A percentile compares a stretch with the other conserved stretches of the same genome.
These are phyloP conservation scores for Spisula solida DNA, from an alignment of 2,888 invertebrate genomes.

Conservation along the genomic window DNA sequence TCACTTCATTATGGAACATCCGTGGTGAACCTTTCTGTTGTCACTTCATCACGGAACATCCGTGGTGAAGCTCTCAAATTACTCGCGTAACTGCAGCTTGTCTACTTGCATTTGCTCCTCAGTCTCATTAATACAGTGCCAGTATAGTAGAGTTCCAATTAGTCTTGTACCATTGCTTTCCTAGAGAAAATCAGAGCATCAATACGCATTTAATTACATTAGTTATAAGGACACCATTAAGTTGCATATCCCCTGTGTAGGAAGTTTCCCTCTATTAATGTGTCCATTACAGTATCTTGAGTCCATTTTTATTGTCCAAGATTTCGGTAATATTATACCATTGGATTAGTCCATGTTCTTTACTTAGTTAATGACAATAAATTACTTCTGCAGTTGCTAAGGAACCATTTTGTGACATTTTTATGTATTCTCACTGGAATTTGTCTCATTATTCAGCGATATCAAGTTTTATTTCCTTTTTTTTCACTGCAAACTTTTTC, in stretches of 20 bases:
- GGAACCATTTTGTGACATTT: conserved; percentile 20
- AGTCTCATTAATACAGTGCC: not conserved
- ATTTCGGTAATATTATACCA: conserved; percentile 32
- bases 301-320: conserved; percentile 33
- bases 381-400: not conserved
- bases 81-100: not conserved
- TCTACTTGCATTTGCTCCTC: not conserved
- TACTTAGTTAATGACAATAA: conserved; percentile 20
- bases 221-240: conserved; percentile 22
- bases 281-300: conserved; percentile 21
- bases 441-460: not conserved
- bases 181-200: not conserved
- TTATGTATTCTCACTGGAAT: conserved; percentile 16
- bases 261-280: conserved; percentile 24
- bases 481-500: not conserved
- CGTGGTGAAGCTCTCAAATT: conserved; percentile 3
- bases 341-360: not conserved
- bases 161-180: conserved; percentile 3
- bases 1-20: too few species aligned
- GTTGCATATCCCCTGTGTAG: not conserved
- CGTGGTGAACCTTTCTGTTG: too few species aligned
- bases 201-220: conserved; percentile 21
- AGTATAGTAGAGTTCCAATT: conserved; percentile 5
- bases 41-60: not conserved
- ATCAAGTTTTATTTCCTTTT: not conserved